phyloP scores from a whole-genome alignment of 2,888 invertebrate genomes.

The Scaptomyza parva region DNA sequence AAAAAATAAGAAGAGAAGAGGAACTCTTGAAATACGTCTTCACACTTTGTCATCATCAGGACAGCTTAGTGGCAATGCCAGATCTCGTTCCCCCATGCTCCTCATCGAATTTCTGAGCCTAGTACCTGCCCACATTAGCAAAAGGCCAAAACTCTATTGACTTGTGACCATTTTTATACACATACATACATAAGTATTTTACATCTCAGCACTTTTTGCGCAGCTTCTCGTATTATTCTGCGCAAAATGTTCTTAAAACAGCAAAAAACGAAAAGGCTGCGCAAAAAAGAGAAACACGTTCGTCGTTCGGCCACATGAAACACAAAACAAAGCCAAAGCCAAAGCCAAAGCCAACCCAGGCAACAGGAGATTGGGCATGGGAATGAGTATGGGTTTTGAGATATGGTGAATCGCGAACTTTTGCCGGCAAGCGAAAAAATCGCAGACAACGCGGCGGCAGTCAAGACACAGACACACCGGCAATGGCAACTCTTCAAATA shows the following conservation, averaged over 20 bases:
- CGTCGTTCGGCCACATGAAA: constrained; percentile 79
- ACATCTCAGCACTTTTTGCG: constrained; percentile 46
- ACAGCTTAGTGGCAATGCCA: constrained; percentile 55
- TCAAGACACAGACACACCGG: constrained; percentile 19
- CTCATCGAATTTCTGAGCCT: constrained; percentile 9
- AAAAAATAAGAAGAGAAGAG: constrained; percentile 10
- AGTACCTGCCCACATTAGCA: constrained; percentile 47
- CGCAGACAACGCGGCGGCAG: constrained; percentile 74
- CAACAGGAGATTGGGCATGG: constrained; percentile 36
- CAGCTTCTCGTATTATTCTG: constrained; percentile 23
- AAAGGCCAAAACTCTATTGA: constrained; percentile 70
- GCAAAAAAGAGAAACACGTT: constrained; percentile 63
- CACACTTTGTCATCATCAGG: constrained; percentile 79
- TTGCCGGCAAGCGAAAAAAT: constrained; percentile 65
- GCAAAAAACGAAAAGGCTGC: neutral
- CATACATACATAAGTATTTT: constrained; percentile 44
- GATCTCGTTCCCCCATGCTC: neutral
- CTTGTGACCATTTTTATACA: constrained; percentile 72
- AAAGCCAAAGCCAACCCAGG: too few relatives aligned
- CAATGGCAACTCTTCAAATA: constrained; percentile 35
- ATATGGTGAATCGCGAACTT: constrained; percentile 21
- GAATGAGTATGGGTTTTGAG: constrained; percentile 8
- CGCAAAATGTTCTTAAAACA: constrained; percentile 39
- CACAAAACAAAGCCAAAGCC: constrained; percentile 61
- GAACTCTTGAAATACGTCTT: constrained; percentile 72